Conservation (phyloP, 2,888 invertebrate species). For the Phlogophora meticulosa region DNA sequence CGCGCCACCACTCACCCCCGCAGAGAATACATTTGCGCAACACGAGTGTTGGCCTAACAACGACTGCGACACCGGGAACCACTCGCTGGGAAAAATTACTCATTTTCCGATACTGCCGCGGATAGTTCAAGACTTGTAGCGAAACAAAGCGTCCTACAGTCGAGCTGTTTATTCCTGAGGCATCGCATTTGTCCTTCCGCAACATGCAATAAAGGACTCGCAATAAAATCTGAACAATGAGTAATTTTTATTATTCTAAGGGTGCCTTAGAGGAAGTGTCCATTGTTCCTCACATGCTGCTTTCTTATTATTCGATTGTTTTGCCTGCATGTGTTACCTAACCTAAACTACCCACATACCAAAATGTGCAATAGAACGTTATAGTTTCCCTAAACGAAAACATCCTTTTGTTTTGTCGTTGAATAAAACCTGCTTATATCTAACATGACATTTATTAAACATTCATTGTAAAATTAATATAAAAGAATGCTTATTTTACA, state of each 20-base stretch:
- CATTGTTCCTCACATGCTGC: conserved; percentile 64
- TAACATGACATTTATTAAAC: conserved; percentile 27
- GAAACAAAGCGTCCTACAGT: conserved; percentile 74
- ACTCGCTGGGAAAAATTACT: conserved; percentile 87
- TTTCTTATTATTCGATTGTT: conserved; percentile 74
- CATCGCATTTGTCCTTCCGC: conserved; percentile 61
- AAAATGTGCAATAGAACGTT: conserved; percentile 5
- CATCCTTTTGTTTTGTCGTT: conserved; percentile 44
- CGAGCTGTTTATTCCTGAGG: conserved; percentile 55
- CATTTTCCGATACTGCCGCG: conserved; percentile 79
- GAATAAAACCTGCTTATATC: conserved; percentile 18
- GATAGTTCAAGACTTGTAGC: conserved; percentile 67
- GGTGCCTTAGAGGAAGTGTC: conserved; percentile 77
- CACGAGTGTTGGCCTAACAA: conserved; percentile 89
- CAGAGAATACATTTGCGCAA: conserved; percentile 91
- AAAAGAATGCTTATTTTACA: conserved; percentile 47
- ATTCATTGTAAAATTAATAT: conserved; percentile 30
- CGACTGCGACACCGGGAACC: conserved; percentile 86
- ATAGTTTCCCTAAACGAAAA: conserved; percentile 29
- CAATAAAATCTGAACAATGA: conserved; percentile 80
- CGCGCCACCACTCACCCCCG: conserved; percentile 80
- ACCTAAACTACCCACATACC: conserved; percentile 16
- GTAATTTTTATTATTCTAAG: conserved; percentile 78
- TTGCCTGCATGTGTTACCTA: conserved; percentile 36
- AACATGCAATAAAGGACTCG: conserved; percentile 72